Base-by-base conservation (phyloP, 2,113 vertebrate species). In the Globicephala melas region DNA sequence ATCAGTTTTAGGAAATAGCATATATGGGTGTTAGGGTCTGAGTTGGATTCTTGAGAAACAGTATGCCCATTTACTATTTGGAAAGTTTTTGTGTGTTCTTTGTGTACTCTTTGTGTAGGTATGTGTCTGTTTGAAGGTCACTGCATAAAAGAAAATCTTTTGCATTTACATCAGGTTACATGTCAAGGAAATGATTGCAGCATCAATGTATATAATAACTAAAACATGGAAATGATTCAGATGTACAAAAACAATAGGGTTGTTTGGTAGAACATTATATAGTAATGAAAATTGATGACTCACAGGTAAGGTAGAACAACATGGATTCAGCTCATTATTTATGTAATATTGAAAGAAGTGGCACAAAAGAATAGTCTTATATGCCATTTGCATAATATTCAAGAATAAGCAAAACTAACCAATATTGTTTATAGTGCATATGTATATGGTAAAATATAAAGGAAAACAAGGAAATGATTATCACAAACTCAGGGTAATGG, bases 41-140 rank as follows among this genome's bases (percentile, higher is more conserved):
- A 76, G 70, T 53, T 89, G 63, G 63, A 73, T 94, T 96, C 44
- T 96, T 94, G 68, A 86, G 93, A 85, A 77, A 44, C 20, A 55
- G 0, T 68, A 58, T 94, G 58, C 11, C 58, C 20, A 81, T 26
- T 92, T 90, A 65, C n/a, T 20, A 33, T 97, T 86, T 94, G 44
- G 23, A 73, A 95, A 94, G 38, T 79, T 44, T 89, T 81, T 76
- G 31, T 95, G 10, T 93, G 31, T 67, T 85, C 25, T 94, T 82
- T 93, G 15, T 87, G 13, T 93, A 53, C 8, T 7, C 36, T 62
- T 86, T 89, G 44, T 89, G 25, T 85, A 58, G n/a, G 47, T 91
- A 47, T 95, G 3, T 93, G 74, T 95, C 21, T 91, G 44, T 89
- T 79, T 90, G 44, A 71, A 93, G 86, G 41, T 74, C 28, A 73